phyloP scores from a whole-genome alignment of 2,113 vertebrate genomes.

The Typhlomys cinereus region DNA sequence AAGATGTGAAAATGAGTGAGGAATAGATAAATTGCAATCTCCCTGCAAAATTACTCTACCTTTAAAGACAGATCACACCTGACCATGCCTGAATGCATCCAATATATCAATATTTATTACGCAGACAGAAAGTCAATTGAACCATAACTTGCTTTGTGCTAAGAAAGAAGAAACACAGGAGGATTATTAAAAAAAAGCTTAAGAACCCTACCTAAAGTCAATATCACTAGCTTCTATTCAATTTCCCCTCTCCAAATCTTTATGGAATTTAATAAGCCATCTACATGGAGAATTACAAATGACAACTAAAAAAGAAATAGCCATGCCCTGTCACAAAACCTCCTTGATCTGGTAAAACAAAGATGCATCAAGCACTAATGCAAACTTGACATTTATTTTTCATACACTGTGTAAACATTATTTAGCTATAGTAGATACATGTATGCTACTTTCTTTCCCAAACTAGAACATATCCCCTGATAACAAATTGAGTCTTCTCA shows the following conservation, averaged over 20 bases:
- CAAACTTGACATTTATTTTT: neutral
- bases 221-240: conserved; percentile 61
- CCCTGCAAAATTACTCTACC: conserved; percentile 74
- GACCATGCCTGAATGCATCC: conserved; percentile 75
- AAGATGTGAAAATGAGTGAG: conserved; percentile 76
- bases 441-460: neutral
- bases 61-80: conserved; percentile 82
- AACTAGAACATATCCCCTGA: neutral
- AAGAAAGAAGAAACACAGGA: conserved; percentile 76
- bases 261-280: conserved; percentile 60
- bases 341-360: neutral
- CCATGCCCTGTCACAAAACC: conserved; percentile 21
- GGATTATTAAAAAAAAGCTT: conserved; percentile 58
- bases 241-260: conserved; percentile 17
- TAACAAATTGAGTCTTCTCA: neutral
- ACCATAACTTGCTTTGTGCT: conserved; percentile 76
- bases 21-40: conserved; percentile 81
- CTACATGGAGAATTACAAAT: conserved; percentile 37
- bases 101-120: conserved; percentile 86
- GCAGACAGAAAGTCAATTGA: conserved; percentile 85
- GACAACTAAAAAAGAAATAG: conserved; percentile 43
- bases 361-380: neutral
- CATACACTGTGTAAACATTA: neutral
- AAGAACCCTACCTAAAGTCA: conserved; percentile 53
- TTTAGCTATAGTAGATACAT: neutral